Base-by-base conservation (phyloP, 2,888 invertebrate genomes). In the Hemithea aestivaria region DNA sequence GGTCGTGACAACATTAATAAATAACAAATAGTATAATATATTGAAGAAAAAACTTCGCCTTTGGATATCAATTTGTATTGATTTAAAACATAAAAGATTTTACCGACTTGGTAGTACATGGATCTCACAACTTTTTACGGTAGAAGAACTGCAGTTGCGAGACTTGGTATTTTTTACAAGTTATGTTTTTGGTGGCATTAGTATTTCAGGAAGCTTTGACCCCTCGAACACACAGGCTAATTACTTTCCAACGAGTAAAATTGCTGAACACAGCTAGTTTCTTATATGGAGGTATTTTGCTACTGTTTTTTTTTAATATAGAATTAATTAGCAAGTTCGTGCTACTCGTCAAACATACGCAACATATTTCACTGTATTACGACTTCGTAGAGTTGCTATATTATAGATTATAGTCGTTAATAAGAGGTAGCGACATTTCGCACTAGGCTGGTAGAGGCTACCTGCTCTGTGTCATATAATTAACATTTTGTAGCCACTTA, bases 1-100 rank as follows among this genome's bases (percentile, higher is more conserved):
- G 52, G 61, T 72, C 69, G 66, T 76, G 77, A 78, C 75, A 67
- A 65, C 73, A 72, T 78, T 16, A 5, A 16, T 5, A 16, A 16
- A 16, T 16, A 16, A 16, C 5, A 16, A 16, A 16, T 16, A 16
- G 16, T 16, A 16, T 16, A 5, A 16, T 16, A 63, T 66, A 60
- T 51, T 54, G 16, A 2, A 16, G 16, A 16, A 16, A 4, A 16
- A 69, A 66, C 61, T 56, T 50, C 53, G 63, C 67, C 58, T 50
- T 57, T 27, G 6, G 26, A 30, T 72, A 71, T 74, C 73, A 66
- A 75, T 72, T 73, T 72, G 29, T n/a, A n/a, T n/a, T n/a, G n/a
- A n/a, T n/a, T n/a, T n/a, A n/a, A n/a, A 16, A 16, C 5, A 16
- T 16, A 16, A 16, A 16, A 16, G 16, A 16, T 16, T n/a, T n/a